phyloP scores from a whole-genome alignment of 2,797 vertebrate genomes.

The Avahi laniger region DNA sequence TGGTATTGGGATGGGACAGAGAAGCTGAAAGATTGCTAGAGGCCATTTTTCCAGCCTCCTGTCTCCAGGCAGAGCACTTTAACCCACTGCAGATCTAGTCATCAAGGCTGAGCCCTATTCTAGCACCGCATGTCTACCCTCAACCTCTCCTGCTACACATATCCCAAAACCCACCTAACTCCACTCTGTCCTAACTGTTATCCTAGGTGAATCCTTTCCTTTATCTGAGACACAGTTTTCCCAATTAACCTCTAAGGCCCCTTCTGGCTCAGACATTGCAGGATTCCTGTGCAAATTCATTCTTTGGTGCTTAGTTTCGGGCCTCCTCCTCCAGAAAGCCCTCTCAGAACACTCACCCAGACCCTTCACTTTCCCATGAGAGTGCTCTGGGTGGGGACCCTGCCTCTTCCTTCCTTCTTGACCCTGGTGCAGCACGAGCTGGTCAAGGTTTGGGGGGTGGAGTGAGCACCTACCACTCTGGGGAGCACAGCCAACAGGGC shows the following conservation, averaged over 20 bases:
- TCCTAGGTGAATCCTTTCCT: neutral
- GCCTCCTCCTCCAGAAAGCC: neutral
- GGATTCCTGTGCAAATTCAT: neutral
- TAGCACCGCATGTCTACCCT: neutral
- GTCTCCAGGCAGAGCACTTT: neutral
- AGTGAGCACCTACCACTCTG: conserved; percentile 87
- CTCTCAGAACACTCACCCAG: neutral
- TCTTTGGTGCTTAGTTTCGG: neutral
- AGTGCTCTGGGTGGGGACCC: neutral
- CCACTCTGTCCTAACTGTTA: neutral
- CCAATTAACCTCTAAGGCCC: neutral
- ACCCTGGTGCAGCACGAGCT: neutral
- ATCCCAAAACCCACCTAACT: neutral
- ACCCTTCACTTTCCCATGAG: neutral
- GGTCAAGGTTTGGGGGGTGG: neutral
- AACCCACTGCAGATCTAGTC: neutral
- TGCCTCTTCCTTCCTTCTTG: neutral
- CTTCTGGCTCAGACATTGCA: neutral
- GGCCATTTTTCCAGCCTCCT: neutral
- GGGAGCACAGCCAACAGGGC: conserved; percentile 90
- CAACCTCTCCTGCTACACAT: neutral
- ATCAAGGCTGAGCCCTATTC: neutral
- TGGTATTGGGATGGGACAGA: neutral
- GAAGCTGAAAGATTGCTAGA: neutral
- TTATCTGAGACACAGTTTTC: neutral